A percentile compares a stretch with the other conserved stretches of the same genome.
Evolutionary conservation across 1,140 invertebrate species (phyloP).

Genomic region (Dreissena rostriformis): DNA sequence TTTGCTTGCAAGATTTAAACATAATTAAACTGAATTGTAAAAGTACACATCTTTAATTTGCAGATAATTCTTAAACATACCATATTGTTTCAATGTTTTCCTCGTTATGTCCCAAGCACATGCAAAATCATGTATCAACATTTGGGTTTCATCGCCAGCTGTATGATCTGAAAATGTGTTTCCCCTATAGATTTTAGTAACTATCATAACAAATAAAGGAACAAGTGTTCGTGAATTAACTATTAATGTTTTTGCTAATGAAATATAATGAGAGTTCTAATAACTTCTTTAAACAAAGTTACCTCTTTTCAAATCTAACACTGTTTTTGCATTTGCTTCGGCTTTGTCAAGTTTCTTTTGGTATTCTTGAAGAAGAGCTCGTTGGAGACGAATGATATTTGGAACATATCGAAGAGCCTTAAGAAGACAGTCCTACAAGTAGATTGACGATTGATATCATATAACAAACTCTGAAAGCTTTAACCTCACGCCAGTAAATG

Average conservation of each 20-base stretch:
- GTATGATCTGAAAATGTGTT: constrained; percentile 21
- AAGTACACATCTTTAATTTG: too few species aligned
- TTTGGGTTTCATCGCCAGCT: constrained; percentile 21
- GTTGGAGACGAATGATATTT: constrained; percentile 68
- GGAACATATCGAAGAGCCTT: constrained; percentile 68
- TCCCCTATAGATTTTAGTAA: too few species aligned
- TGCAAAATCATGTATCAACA: constrained; percentile 42
- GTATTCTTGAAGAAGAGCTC: constrained; percentile 63
- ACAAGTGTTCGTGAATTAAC: too few species aligned
- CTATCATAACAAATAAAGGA: too few species aligned
- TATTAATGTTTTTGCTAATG: too few species aligned
- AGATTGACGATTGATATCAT: too few species aligned
- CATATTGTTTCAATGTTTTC: constrained; percentile 10
- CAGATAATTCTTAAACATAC: background rate
- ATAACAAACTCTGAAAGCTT: too few species aligned
- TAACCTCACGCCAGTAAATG: too few species aligned
- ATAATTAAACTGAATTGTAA: too few species aligned
- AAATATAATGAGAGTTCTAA: too few species aligned
- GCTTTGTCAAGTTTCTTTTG: constrained; percentile 65
- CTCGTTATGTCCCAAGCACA: constrained; percentile 43
- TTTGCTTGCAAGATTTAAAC: too few species aligned
- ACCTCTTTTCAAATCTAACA: constrained; percentile 48
- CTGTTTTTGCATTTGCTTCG: constrained; percentile 61
- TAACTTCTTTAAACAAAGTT: background rate
- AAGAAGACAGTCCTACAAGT: constrained; percentile 68